These are phyloP conservation scores for Leuciscus waleckii DNA, from an alignment of 2,797 vertebrate species.

Conservation along the genomic window DNA sequence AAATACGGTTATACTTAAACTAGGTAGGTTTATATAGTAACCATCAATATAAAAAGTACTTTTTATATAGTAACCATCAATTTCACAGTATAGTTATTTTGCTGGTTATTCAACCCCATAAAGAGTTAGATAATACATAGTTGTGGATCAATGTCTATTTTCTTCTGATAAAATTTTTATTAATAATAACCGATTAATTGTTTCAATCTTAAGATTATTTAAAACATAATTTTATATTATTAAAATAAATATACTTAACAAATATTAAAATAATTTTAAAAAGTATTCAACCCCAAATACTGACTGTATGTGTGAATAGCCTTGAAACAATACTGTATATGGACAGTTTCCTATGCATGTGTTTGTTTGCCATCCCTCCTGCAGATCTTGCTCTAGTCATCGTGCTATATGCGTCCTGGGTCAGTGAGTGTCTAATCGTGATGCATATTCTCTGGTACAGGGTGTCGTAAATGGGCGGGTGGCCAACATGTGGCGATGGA, in stretches of 20 bases:
- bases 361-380: constrained; percentile 4
- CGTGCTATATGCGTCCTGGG: constrained; percentile 2
- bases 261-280: not conserved
- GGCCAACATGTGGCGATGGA: constrained; percentile 65
- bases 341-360: constrained; percentile 8
- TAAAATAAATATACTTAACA: not conserved
- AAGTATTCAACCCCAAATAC: not conserved
- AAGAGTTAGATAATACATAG: not conserved
- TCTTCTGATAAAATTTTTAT: no score
- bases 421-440: constrained; percentile 27
- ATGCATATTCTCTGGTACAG: not conserved
- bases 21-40: not conserved
- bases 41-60: not conserved
- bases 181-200: no score
- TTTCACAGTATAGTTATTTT: not conserved
- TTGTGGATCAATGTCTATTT: not conserved
- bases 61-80: not conserved
- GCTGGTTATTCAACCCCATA: not conserved
- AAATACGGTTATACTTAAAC: not conserved
- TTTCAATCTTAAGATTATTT: not conserved
- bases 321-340: not conserved
- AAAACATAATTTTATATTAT: not conserved
- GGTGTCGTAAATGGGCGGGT: not conserved
- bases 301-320: not conserved
- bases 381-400: not conserved